A percentile compares a stretch with the other conserved stretches of the same genome.
Evolutionary conservation across 1,140 invertebrate genomes (phyloP).

Genomic region (Olivierus martensii): DNA sequence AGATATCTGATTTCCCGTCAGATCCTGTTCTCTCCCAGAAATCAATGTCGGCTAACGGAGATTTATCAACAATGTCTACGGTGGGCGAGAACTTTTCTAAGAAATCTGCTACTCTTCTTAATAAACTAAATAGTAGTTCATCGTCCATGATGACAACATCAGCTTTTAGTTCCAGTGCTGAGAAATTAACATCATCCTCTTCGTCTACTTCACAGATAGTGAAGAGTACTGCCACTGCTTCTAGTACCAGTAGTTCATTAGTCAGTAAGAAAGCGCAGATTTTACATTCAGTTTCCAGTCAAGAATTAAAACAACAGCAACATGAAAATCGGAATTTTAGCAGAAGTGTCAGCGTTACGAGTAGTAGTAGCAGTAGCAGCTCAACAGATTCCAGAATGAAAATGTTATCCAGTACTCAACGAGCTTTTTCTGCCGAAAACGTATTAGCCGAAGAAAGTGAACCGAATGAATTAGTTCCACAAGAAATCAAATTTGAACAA

Average conservation of each 20-base stretch:
- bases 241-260: neutral
- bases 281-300: neutral
- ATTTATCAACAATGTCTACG: neutral
- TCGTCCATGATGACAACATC: neutral
- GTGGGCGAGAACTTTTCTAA: neutral
- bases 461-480: conserved; percentile 29
- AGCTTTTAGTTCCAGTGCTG: neutral
- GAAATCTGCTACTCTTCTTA: neutral
- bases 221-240: neutral
- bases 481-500: conserved; percentile 60
- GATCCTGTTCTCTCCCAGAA: neutral
- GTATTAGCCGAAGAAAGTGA: conserved; percentile 11
- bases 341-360: conserved; percentile 5
- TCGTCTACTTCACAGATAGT: neutral
- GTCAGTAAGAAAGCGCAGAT: neutral
- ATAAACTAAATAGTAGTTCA: neutral
- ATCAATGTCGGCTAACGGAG: neutral
- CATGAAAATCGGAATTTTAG: conserved; percentile 3
- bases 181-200: neutral
- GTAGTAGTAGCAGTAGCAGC: conserved; percentile 12
- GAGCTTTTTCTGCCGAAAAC: conserved; percentile 11
- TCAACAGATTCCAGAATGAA: conserved; percentile 1
- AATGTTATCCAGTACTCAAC: neutral
- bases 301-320: neutral
- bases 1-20: neutral